phyloP scores from a whole-genome alignment of 2,113 vertebrate species.

The Ochotona princeps region DNA sequence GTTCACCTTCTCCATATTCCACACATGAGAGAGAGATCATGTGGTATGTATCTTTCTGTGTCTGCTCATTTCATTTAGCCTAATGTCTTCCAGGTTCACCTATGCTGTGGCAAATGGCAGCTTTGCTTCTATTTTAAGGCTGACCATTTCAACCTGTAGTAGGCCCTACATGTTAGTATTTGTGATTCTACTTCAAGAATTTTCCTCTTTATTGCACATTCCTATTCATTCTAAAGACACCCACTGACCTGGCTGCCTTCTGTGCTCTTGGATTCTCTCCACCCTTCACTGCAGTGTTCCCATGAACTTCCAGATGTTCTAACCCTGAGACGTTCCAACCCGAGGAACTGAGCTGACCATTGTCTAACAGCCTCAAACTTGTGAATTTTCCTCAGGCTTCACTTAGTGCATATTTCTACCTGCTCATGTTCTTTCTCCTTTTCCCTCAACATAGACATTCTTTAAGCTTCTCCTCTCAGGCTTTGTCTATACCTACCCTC shows the following conservation, averaged over 20 bases:
- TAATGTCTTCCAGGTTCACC: not conserved
- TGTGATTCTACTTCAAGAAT: not conserved
- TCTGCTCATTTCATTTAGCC: not conserved
- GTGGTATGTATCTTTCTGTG: not conserved
- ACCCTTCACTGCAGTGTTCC: not conserved
- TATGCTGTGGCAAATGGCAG: not conserved
- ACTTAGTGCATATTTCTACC: not conserved
- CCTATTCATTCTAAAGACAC: not conserved
- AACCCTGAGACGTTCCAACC: not conserved
- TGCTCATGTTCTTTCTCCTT: not conserved
- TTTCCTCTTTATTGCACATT: not conserved
- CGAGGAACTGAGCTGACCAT: not conserved
- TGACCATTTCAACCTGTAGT: not conserved
- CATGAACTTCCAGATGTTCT: not conserved
- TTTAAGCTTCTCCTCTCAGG: not conserved
- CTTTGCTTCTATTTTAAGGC: not conserved
- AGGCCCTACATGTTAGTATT: not conserved
- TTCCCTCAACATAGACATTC: not conserved
- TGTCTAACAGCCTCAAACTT: not conserved
- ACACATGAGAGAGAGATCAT: not conserved
- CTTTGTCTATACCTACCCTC: constrained; percentile 4
- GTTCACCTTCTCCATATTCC: not conserved
- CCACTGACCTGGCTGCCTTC: not conserved
- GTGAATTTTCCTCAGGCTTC: not conserved
- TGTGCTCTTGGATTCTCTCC: not conserved